A percentile compares a stretch with the other conserved stretches of the same genome.
Conservation (phyloP, 2,888 invertebrate species). For the Apodemia duryi region DNA sequence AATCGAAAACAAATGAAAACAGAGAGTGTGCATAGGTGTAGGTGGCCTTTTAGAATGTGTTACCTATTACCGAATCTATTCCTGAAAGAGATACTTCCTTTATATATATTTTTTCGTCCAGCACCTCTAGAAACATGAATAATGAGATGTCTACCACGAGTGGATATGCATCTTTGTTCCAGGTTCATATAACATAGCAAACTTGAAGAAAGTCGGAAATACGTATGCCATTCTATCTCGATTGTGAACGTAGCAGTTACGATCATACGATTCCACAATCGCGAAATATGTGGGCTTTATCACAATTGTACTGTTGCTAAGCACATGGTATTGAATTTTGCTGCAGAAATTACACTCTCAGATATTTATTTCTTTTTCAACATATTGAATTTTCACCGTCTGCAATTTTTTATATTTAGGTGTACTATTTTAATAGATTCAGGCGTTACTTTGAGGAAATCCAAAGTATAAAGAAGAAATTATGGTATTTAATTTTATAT, state of each 20-base stretch:
- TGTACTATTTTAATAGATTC: slow-evolving; percentile 32
- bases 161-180: slow-evolving; percentile 11
- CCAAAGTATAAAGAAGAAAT: too few species aligned
- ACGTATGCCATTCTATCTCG: slow-evolving; percentile 21
- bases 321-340: slow-evolving; percentile 20
- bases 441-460: too few species aligned
- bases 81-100: too few species aligned
- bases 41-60: too few species aligned
- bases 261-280: slow-evolving; percentile 21
- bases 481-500: too few species aligned
- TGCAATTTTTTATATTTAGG: slow-evolving; percentile 38
- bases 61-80: too few species aligned
- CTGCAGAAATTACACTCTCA: slow-evolving; percentile 14
- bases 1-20: too few species aligned
- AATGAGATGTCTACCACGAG: neutral
- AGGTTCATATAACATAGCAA: slow-evolving; percentile 20
- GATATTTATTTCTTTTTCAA: slow-evolving; percentile 1
- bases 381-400: slow-evolving; percentile 6
- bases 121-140: too few species aligned
- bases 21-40: too few species aligned
- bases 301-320: slow-evolving; percentile 12
- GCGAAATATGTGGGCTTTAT: slow-evolving; percentile 22
- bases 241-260: slow-evolving; percentile 23
- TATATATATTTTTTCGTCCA: too few species aligned
- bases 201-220: slow-evolving; percentile 28